phyloP scores from a whole-genome alignment of 2,888 invertebrate species.

The Lycaena phlaeas region DNA sequence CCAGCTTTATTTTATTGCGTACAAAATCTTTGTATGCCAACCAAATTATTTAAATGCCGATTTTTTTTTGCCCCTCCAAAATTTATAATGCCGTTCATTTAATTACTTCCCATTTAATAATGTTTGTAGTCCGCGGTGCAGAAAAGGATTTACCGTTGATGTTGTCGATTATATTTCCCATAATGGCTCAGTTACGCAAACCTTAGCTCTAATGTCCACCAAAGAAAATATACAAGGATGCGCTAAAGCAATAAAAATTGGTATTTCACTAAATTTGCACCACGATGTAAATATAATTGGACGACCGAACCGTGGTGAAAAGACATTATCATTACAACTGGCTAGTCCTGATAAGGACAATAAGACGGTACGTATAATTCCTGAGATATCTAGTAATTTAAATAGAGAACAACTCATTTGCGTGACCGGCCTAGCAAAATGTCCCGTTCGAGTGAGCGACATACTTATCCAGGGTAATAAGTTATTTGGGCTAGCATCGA shows the following conservation, averaged over 20 bases:
- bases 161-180: conserved; percentile 34
- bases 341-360: conserved; percentile 26
- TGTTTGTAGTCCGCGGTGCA: conserved; percentile 48
- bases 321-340: conserved; percentile 39
- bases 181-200: conserved; percentile 36
- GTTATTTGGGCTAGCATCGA: conserved; percentile 44
- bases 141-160: conserved; percentile 47
- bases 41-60: no score
- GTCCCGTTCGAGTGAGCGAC: conserved; percentile 50
- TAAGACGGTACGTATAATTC: conserved; percentile 11
- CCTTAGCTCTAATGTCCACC: conserved; percentile 40
- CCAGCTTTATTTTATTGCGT: no score
- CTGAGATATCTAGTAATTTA: conserved; percentile 24
- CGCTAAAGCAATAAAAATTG: conserved; percentile 31
- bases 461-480: conserved; percentile 39
- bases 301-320: conserved; percentile 32
- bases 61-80: no score
- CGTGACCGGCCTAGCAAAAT: conserved; percentile 35
- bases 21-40: no score
- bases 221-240: conserved; percentile 40
- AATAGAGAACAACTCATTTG: conserved; percentile 31
- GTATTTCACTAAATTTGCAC: conserved; percentile 16
- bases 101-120: no score
- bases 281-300: conserved; percentile 30
- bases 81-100: no score